Conservation (phyloP, 2,797 vertebrate species). For the Gallinago solitaria region DNA sequence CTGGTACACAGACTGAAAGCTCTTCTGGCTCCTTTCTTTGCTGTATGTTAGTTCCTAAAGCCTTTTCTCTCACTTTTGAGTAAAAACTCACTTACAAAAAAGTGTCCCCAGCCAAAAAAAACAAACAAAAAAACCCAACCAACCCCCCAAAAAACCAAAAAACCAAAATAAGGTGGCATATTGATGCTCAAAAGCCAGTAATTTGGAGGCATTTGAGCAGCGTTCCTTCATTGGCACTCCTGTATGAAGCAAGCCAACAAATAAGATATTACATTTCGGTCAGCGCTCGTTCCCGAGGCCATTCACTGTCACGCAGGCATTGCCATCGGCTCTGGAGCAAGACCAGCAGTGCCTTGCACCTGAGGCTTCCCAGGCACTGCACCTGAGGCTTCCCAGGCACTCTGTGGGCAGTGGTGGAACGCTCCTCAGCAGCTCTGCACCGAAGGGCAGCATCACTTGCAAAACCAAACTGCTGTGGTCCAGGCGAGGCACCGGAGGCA, state of each 20-base stretch:
- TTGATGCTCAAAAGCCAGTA: not conserved
- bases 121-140: not conserved
- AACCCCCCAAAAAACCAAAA: not conserved
- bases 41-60: not conserved
- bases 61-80: not conserved
- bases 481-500: not conserved
- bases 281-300: not conserved
- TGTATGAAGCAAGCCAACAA: not conserved
- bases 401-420: not conserved
- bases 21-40: not conserved
- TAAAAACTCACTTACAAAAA: not conserved
- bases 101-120: not conserved
- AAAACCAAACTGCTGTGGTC: not conserved
- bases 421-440: not conserved
- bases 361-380: not conserved
- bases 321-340: not conserved
- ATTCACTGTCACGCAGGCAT: not conserved
- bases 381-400: not conserved
- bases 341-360: not conserved
- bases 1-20: not conserved
- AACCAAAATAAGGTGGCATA: not conserved
- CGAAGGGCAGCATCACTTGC: not conserved
- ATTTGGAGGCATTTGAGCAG: not conserved
- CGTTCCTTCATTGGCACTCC: not conserved
- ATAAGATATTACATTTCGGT: not conserved